phyloP scores from a whole-genome alignment of 2,113 vertebrate species.

The Thunnus maccoyii region DNA sequence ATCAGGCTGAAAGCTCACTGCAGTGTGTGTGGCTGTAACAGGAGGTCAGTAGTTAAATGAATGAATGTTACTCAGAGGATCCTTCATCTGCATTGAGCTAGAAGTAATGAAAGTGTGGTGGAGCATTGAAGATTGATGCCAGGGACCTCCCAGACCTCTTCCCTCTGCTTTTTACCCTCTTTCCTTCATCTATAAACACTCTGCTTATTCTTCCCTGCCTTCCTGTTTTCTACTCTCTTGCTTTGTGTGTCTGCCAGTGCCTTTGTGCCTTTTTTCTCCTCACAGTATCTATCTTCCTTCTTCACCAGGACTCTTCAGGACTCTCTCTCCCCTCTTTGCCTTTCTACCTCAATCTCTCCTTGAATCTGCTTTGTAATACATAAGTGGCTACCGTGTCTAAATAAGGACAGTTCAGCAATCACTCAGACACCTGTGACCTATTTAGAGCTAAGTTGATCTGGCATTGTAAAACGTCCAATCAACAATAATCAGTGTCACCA shows the following conservation, averaged over 20 bases:
- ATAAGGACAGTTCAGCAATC: conserved; percentile 2
- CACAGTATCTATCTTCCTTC: not conserved
- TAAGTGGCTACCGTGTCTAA: not conserved
- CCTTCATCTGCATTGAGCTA: conserved; percentile 73
- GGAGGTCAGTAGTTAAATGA: conserved; percentile 84
- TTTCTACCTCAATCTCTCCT: not conserved
- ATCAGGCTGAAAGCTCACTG: conserved; percentile 38
- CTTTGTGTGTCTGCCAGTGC: conserved; percentile 31
- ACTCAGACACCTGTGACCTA: not conserved
- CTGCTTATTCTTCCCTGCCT: conserved; percentile 11
- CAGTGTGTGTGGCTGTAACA: conserved; percentile 55
- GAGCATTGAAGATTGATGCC: conserved; percentile 80
- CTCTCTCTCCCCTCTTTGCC: not conserved
- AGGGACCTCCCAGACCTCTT: conserved; percentile 69
- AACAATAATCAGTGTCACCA: not conserved
- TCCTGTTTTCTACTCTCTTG: conserved; percentile 24
- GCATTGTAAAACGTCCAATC: not conserved
- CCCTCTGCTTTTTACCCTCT: conserved; percentile 55
- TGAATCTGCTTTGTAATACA: not conserved
- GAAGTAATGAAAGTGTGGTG: conserved; percentile 78
- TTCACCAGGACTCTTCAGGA: not conserved
- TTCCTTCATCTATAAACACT: conserved; percentile 61
- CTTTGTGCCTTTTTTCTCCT: conserved; percentile 1
- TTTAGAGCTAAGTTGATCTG: not conserved
- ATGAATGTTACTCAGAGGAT: conserved; percentile 67